These are phyloP conservation scores for Sciurus carolinensis DNA, from an alignment of 2,797 vertebrate species.

Conservation along the genomic window DNA sequence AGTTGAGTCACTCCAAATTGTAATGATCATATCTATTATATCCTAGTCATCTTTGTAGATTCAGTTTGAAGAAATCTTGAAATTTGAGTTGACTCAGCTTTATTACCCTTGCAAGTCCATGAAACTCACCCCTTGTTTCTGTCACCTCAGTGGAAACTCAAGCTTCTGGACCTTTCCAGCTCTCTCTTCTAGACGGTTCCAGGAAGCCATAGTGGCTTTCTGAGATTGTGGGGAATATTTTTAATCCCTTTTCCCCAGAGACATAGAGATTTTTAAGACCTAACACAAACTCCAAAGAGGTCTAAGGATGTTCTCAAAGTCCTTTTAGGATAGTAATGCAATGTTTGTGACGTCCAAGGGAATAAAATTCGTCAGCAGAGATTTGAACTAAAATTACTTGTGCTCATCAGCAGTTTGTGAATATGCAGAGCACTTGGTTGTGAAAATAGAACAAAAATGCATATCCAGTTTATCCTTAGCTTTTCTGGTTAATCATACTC, in stretches of 20 bases:
- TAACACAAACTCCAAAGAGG: background rate
- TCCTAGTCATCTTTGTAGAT: background rate
- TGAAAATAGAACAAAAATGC: slow-evolving; percentile 60
- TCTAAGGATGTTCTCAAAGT: background rate
- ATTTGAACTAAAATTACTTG: slow-evolving; percentile 65
- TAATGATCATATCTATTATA: background rate
- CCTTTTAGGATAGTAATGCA: background rate
- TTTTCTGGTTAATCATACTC: background rate
- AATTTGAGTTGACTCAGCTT: background rate
- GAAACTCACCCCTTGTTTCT: background rate
- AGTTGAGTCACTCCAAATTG: background rate
- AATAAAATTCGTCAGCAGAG: slow-evolving; percentile 36
- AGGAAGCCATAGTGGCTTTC: background rate
- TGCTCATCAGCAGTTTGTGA: slow-evolving; percentile 64
- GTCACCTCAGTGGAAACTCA: background rate
- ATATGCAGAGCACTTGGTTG: background rate
- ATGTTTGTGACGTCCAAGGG: slow-evolving; percentile 4
- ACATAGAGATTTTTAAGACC: background rate
- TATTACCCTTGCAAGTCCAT: background rate
- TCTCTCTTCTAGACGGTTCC: background rate
- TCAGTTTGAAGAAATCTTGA: slow-evolving; percentile 8
- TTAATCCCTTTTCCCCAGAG: background rate
- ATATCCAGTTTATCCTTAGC: slow-evolving; percentile 3
- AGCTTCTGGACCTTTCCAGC: background rate
- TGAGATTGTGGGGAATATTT: background rate